These are phyloP conservation scores for Agelas oroides DNA, from an alignment of 37 sponge, comb jelly and placozoan species.

Conservation along the genomic window DNA sequence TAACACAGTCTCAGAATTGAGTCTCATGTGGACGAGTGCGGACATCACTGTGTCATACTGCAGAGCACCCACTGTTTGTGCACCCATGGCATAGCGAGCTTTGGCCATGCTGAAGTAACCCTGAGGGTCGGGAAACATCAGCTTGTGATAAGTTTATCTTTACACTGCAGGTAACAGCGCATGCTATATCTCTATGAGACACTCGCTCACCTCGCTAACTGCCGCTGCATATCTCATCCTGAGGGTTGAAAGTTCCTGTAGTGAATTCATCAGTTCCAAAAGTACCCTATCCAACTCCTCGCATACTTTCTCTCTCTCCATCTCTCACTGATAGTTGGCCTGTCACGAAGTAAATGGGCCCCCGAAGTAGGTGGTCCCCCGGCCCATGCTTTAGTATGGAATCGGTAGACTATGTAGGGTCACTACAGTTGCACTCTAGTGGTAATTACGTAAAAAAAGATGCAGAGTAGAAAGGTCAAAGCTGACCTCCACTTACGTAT, in stretches of 20 bases:
- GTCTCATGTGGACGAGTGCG: slow-evolving; percentile 27
- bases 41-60: slow-evolving; percentile 78
- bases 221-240: slow-evolving; percentile 32
- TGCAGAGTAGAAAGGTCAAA: too few species aligned
- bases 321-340: too few species aligned
- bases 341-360: too few species aligned
- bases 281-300: slow-evolving; percentile 49
- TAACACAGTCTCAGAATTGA: too few species aligned
- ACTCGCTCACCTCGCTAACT: slow-evolving; percentile 48
- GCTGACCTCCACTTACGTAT: too few species aligned
- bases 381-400: too few species aligned
- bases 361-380: too few species aligned
- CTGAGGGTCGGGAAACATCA: slow-evolving; percentile 15
- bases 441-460: too few species aligned
- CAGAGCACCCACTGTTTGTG: slow-evolving; percentile 47
- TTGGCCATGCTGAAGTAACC: slow-evolving; percentile 74
- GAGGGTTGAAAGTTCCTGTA: slow-evolving; percentile 55
- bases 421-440: too few species aligned
- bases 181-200: too few species aligned
- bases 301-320: slow-evolving; percentile 6
- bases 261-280: slow-evolving; percentile 48
- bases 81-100: slow-evolving; percentile 77
- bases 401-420: not conserved
- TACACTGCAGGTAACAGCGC: too few species aligned
- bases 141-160: too few species aligned